Evolutionary conservation across 2,113 vertebrate genomes (phyloP), one percentile per base, ranked within the genome.

Genomic region (Anolis carolinensis): DNA sequence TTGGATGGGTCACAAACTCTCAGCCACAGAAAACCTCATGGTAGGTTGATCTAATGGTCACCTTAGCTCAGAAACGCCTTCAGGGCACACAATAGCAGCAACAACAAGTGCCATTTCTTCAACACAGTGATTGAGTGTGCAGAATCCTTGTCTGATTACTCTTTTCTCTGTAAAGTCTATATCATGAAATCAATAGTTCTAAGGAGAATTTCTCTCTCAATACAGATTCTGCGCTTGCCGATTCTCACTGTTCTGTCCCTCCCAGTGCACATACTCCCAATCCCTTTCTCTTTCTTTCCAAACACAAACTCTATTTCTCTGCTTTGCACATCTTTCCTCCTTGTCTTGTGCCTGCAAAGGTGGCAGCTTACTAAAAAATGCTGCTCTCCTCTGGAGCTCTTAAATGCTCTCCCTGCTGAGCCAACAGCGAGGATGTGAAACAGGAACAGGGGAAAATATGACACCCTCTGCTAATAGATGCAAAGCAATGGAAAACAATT

Each of bases 401-500:
- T 85, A 89, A 93, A 78, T 82, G 65, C 83, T 93, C 86, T 88
- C 81, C 73, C 88, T 83, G 72, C 91, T 85, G 86, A 92, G 84
- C 88, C 92, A 89, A 91, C 77, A 89, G 36, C 71, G 65, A 89
- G 82, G 88, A 87, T 83, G 81, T 90, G 81, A 84, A 93, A 86
- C 59, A 82, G 81, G 88, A 80, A 88, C 78, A 87, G 77, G 91
- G 87, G 86, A 92, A 93, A 94, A 89, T 88, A 86, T 92, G 87
- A 91, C 92, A 93, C 93, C 93, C 91, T 87, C 76, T 88, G 82
- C 90, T 92, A 92, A 94, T 91, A 93, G 94, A 91, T 90, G 87
- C 93, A 95, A 93, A 95, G 91, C 1, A 5, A 94, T 93, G 87
- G 92, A 93, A 95, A 95, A 94, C 90, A 94, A 93, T 90, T 93